These are phyloP conservation scores for Abrostola tripartita DNA, from an alignment of 2,888 invertebrate genomes.

Conservation along the genomic window DNA sequence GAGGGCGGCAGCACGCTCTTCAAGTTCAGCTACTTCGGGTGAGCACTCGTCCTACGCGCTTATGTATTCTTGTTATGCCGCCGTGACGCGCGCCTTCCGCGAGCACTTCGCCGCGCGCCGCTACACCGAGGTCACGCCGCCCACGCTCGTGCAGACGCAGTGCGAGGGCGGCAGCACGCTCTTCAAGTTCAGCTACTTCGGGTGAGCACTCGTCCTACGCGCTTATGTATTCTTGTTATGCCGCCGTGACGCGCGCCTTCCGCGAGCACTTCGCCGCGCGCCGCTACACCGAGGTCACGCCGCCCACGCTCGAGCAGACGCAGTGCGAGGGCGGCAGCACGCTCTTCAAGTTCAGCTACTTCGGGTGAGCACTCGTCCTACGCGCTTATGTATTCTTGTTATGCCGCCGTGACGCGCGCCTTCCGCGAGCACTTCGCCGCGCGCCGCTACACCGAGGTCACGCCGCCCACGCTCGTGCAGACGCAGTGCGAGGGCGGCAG, in stretches of 20 bases:
- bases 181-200: constrained; percentile 95
- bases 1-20: constrained; percentile 99
- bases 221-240: too few relatives aligned
- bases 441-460: constrained; percentile 96
- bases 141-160: constrained; percentile 99
- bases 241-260: constrained; percentile 94
- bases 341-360: constrained; percentile 95
- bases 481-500: constrained; percentile 99
- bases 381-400: too few relatives aligned
- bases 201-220: constrained; percentile 80
- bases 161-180: constrained; percentile 99
- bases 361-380: constrained; percentile 87
- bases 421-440: constrained; percentile 95
- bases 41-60: constrained; percentile 44
- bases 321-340: constrained; percentile 99
- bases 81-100: constrained; percentile 94
- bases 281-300: constrained; percentile 97
- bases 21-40: constrained; percentile 94
- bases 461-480: constrained; percentile 99
- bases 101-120: constrained; percentile 94
- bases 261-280: constrained; percentile 94
- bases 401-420: constrained; percentile 94
- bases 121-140: constrained; percentile 98
- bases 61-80: too few relatives aligned
- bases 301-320: constrained; percentile 99